Conservation (phyloP, 2,888 invertebrate genomes). For the Drosophila robusta region DNA sequence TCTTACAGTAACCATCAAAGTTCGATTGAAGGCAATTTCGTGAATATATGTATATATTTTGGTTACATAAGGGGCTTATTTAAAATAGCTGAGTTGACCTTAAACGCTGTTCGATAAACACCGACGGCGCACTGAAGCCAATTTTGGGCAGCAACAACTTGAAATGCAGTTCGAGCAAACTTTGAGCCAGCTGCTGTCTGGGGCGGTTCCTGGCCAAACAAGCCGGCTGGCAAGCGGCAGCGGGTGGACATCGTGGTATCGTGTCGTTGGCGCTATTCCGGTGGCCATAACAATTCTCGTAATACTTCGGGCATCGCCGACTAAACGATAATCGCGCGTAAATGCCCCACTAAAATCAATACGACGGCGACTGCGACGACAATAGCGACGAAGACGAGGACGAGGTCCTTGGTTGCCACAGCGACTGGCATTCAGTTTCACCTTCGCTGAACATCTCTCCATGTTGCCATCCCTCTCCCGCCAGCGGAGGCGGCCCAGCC, state of each 20-base stretch:
- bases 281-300: constrained; percentile 83
- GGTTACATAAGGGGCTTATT: constrained; percentile 12
- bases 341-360: constrained; percentile 85
- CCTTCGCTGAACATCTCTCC: constrained; percentile 58
- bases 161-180: constrained; percentile 32
- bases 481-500: constrained; percentile 24
- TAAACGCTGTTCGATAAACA: constrained; percentile 25
- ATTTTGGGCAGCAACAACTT: constrained; percentile 41
- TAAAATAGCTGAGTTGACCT: constrained; percentile 28
- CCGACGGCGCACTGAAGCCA: constrained; percentile 30
- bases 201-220: constrained; percentile 1
- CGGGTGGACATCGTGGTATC: constrained; percentile 50
- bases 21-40: not conserved
- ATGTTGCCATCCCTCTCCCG: constrained; percentile 62
- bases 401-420: constrained; percentile 32
- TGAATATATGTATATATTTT: not conserved
- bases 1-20: not conserved
- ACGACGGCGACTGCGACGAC: constrained; percentile 73
- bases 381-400: constrained; percentile 29
- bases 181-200: constrained; percentile 19
- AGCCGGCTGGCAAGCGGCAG: not conserved
- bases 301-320: constrained; percentile 83
- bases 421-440: constrained; percentile 60
- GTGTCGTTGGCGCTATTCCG: constrained; percentile 74
- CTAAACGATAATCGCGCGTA: constrained; percentile 85